A percentile compares a stretch with the other conserved stretches of the same genome.
Conservation (phyloP, 2,888 invertebrate species). For the Augiades crinisus region DNA sequence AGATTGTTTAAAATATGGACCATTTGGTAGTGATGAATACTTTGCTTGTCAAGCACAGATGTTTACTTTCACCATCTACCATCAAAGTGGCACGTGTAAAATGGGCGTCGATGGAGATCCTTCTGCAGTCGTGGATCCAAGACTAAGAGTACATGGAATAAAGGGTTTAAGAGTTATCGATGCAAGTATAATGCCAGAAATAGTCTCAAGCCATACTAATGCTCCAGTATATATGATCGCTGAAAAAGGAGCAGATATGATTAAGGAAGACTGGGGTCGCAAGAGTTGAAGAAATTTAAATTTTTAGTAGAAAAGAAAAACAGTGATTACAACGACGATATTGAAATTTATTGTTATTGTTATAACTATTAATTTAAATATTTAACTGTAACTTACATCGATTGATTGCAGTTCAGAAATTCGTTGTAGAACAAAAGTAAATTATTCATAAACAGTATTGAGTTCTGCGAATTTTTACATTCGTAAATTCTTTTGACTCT, state of each 20-base stretch:
- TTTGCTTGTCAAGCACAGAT: conserved; percentile 85
- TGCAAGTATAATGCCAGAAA: conserved; percentile 90
- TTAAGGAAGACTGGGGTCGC: conserved; percentile 79
- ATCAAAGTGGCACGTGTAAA: conserved; percentile 85
- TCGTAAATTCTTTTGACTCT: too few relatives aligned
- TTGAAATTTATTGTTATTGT: too few relatives aligned
- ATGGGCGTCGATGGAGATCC: conserved; percentile 82
- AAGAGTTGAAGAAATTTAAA: conserved; percentile 15
- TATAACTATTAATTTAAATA: too few relatives aligned
- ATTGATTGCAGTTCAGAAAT: too few relatives aligned
- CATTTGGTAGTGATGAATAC: conserved; percentile 84
- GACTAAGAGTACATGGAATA: conserved; percentile 84
- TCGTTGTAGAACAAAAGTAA: too few relatives aligned
- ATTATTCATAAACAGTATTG: too few relatives aligned
- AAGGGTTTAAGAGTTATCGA: conserved; percentile 87
- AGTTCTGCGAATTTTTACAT: too few relatives aligned
- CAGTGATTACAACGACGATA: too few relatives aligned
- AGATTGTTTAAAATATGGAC: conserved; percentile 77
- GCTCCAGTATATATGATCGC: conserved; percentile 91
- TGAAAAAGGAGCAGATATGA: conserved; percentile 88
- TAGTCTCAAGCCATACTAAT: conserved; percentile 89
- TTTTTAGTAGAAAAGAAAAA: conserved; percentile 19
- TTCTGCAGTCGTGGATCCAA: conserved; percentile 83
- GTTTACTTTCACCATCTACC: conserved; percentile 86
- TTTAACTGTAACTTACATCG: too few relatives aligned